Base-by-base conservation (phyloP, 2,888 invertebrate species). In the Pasiphila rectangulata region DNA sequence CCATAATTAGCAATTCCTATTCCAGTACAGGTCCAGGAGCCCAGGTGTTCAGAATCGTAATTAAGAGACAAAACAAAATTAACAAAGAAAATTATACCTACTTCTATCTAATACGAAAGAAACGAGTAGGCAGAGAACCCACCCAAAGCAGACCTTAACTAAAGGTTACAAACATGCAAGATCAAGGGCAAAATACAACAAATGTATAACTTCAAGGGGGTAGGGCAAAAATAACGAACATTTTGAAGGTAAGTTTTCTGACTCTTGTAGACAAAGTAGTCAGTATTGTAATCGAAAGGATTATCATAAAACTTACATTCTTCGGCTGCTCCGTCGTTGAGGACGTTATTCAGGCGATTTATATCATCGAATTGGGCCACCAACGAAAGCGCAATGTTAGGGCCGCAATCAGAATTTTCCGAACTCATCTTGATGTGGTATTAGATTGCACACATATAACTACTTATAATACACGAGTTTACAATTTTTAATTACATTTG, bases 351-450 rank as follows among this genome's bases (percentile, higher is more conserved):
- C 64, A 93, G 91, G 55, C 94, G 91, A 68, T 93, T 91, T 59
- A 94, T 83, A 79, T 94, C 94, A 72, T 94, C 94, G 72, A 92
- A 93, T 63, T 91, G 92, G 10, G 94, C 93, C 53, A 94, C 86
- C 46, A 93, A 77, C 1, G 94, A 93, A 39, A 94, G 79, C 44
- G 80, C 67, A 21, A 84, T 69, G 57, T 73, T 70, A 37, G 73
- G 62, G 6, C 81, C 78, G n/a, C 70, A 71, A 65, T 86, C 86
- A 0, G 84, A 84, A 61, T 75, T 82, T 57, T 80, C 84, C 25
- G 86, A 63, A 78, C 80, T 84, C 88, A 88, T 88, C 59, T 70
- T 80, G 41, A 32, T 15, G 42, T 9, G 54, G 16, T 48, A 41
- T 42, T 16, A 46, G 41, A 44, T 37, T 42, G 29, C 45, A 38